Percentiles rank a stretch among this genome's conserved stretches.
Conservation (phyloP, 1,140 invertebrate species). For the Carposina sasakii region DNA sequence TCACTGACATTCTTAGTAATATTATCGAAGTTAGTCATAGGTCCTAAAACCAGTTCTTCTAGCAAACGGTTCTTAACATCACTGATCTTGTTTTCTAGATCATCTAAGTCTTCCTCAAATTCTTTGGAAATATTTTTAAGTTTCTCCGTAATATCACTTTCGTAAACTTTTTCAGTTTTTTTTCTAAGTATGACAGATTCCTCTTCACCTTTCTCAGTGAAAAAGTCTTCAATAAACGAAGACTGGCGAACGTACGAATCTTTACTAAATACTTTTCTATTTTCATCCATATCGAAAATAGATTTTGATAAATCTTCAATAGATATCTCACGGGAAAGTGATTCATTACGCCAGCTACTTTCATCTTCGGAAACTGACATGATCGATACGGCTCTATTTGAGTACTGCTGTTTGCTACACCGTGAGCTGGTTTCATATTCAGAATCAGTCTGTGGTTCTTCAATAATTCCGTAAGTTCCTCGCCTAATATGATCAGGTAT, state of each 20-base stretch:
- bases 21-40: conserved; percentile 41
- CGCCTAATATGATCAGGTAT: conserved; percentile 72
- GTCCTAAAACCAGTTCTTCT: conserved; percentile 55
- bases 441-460: conserved; percentile 71
- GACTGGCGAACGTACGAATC: conserved; percentile 64
- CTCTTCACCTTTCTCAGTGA: conserved; percentile 54
- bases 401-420: conserved; percentile 46
- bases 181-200: conserved; percentile 59
- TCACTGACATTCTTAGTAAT: conserved; percentile 57
- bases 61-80: conserved; percentile 56
- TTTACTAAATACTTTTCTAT: conserved; percentile 63
- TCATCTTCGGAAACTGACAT: conserved; percentile 79
- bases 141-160: conserved; percentile 74
- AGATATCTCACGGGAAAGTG: conserved; percentile 74
- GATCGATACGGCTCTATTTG: conserved; percentile 76
- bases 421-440: conserved; percentile 56
- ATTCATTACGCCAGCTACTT: conserved; percentile 69
- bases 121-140: conserved; percentile 60
- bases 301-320: conserved; percentile 71
- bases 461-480: conserved; percentile 68
- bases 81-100: conserved; percentile 45
- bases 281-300: conserved; percentile 66
- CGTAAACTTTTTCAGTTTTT: conserved; percentile 61
- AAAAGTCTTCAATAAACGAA: conserved; percentile 68
- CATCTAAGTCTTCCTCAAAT: conserved; percentile 53